These are phyloP conservation scores for Nysson spinosus DNA, from an alignment of 2,888 invertebrate species.

Conservation along the genomic window DNA sequence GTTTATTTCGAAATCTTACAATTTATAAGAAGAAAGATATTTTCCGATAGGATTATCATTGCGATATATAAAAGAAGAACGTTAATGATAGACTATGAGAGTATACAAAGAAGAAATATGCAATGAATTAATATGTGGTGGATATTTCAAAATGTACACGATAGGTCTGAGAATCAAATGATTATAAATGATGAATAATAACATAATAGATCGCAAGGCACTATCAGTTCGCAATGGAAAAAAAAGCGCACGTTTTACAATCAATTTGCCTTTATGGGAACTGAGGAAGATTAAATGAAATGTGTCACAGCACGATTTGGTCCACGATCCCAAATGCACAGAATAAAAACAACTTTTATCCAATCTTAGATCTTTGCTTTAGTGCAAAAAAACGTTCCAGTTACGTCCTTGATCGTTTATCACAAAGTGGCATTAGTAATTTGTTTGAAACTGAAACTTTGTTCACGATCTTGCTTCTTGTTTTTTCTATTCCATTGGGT, in stretches of 20 bases:
- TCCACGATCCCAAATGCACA: too few relatives aligned
- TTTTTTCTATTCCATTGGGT: slow-evolving; percentile 22
- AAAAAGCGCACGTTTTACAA: slow-evolving; percentile 21
- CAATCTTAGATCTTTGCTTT: too few relatives aligned
- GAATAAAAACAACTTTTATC: too few relatives aligned
- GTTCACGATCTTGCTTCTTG: slow-evolving; percentile 10
- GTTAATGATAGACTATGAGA: background rate
- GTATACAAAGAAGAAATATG: too few relatives aligned
- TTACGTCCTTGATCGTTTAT: too few relatives aligned
- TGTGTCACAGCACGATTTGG: slow-evolving; percentile 22
- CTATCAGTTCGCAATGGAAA: slow-evolving; percentile 6
- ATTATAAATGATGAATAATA: slow-evolving; percentile 47
- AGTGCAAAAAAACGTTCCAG: too few relatives aligned
- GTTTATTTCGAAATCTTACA: too few relatives aligned
- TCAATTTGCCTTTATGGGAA: slow-evolving; percentile 18
- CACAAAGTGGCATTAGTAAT: background rate
- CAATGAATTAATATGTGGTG: too few relatives aligned
- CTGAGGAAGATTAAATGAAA: slow-evolving; percentile 6
- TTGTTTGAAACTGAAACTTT: slow-evolving; percentile 15
- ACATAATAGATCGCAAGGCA: slow-evolving; percentile 24
- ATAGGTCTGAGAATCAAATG: slow-evolving; percentile 47
- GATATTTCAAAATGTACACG: slow-evolving; percentile 21
- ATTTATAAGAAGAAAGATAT: background rate
- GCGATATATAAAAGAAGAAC: background rate
- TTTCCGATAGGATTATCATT: background rate